A percentile compares a stretch with the other conserved stretches of the same genome.
Evolutionary conservation across 2,797 vertebrate species (phyloP).

Genomic region (Paedocypris micromegethes): DNA sequence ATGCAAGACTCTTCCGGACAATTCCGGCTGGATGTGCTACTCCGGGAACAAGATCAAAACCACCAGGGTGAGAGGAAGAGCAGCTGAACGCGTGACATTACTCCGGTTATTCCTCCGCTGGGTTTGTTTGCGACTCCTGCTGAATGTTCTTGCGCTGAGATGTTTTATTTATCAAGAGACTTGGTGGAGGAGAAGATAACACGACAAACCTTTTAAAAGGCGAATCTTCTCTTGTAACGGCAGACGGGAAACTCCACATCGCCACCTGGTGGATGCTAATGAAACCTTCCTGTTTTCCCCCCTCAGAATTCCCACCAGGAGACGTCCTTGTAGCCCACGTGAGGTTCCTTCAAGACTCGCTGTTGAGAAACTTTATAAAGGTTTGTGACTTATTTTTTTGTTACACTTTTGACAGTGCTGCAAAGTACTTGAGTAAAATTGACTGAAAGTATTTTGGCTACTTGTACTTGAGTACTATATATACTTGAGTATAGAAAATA

Average conservation of each 20-base stretch:
- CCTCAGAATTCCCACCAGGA: slow-evolving; percentile 75
- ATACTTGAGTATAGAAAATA: too few relatives aligned
- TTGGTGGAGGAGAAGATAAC: too few relatives aligned
- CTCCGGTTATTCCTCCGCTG: not conserved
- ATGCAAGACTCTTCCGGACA: slow-evolving; percentile 98
- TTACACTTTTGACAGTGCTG: not conserved
- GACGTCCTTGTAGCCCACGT: slow-evolving; percentile 58
- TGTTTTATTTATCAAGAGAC: not conserved
- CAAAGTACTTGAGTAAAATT: slow-evolving; percentile 5
- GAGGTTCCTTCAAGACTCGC: slow-evolving; percentile 25
- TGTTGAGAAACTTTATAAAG: slow-evolving; percentile 24
- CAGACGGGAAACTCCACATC: too few relatives aligned
- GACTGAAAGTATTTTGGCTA: not conserved
- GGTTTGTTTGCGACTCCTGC: slow-evolving; percentile 7
- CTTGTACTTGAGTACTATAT: too few relatives aligned
- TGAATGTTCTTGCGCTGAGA: not conserved
- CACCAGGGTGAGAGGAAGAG: slow-evolving; percentile 87
- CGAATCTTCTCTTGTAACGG: too few relatives aligned
- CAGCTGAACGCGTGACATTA: slow-evolving; percentile 22
- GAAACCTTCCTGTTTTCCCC: too few relatives aligned
- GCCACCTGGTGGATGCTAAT: too few relatives aligned
- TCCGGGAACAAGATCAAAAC: slow-evolving; percentile 99
- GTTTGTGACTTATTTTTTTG: slow-evolving; percentile 30
- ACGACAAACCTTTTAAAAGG: too few relatives aligned
- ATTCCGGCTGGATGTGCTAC: slow-evolving; percentile 99